These are phyloP conservation scores for Microchirus variegatus DNA, from an alignment of 2,797 vertebrate species.

Conservation along the genomic window DNA sequence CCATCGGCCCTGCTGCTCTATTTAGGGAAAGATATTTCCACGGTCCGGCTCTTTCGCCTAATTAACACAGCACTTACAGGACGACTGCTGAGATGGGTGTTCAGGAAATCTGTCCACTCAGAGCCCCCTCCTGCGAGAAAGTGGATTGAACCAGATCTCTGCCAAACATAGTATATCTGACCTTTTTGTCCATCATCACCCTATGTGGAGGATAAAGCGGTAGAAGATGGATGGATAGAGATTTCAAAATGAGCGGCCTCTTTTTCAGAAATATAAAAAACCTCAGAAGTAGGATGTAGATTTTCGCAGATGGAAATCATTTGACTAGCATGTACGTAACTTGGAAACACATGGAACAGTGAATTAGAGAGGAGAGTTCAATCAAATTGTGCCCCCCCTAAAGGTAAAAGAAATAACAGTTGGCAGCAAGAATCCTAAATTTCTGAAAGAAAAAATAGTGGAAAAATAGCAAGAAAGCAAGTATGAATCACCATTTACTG, in stretches of 20 bases:
- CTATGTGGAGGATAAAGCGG: too few species aligned
- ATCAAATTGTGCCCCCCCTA: slow-evolving; percentile 2
- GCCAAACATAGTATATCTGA: slow-evolving; percentile 55
- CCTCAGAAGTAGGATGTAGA: slow-evolving; percentile 2
- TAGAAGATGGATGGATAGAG: too few species aligned
- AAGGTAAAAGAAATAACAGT: slow-evolving; percentile 5
- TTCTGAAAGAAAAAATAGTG: neutral
- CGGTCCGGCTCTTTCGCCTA: slow-evolving; percentile 73
- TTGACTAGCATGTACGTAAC: neutral
- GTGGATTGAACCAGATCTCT: slow-evolving; percentile 51
- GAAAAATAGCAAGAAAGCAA: neutral
- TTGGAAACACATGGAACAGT: neutral
- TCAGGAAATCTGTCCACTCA: slow-evolving; percentile 57
- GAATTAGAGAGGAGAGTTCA: neutral
- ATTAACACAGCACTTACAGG: slow-evolving; percentile 69
- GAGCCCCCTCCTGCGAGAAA: slow-evolving; percentile 54
- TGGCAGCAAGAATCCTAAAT: neutral
- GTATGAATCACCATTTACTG: slow-evolving; percentile 3
- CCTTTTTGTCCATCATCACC: slow-evolving; percentile 46
- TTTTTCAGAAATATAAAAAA: slow-evolving; percentile 6
- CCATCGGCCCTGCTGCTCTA: slow-evolving; percentile 66
- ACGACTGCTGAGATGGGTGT: slow-evolving; percentile 59
- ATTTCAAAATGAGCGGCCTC: slow-evolving; percentile 35
- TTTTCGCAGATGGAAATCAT: slow-evolving; percentile 18
- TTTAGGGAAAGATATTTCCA: slow-evolving; percentile 78